Conservation (phyloP, 1,140 invertebrate species). For the Vollenhovia emeryi region DNA sequence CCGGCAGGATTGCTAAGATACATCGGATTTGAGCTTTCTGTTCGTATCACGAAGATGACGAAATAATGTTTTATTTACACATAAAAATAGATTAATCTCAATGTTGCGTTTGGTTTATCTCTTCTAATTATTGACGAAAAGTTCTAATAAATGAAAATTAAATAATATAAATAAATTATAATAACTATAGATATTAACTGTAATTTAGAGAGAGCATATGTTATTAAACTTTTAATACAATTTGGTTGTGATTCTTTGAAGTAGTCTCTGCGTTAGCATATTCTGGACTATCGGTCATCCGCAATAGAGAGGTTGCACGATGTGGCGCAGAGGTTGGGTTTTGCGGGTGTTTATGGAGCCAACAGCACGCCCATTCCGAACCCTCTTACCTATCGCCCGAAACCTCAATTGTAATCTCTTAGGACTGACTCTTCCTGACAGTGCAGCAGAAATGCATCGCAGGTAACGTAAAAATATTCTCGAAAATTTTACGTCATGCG, state of each 20-base stretch:
- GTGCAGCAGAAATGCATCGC: background rate
- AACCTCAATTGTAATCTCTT: conserved; percentile 73
- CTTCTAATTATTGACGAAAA: background rate
- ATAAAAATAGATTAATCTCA: background rate
- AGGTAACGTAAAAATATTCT: background rate
- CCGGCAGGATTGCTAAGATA: background rate
- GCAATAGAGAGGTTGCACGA: conserved; percentile 64
- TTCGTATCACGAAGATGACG: background rate
- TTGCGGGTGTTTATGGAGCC: conserved; percentile 77
- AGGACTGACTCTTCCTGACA: conserved; percentile 24
- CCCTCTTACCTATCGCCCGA: conserved; percentile 50
- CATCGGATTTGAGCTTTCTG: background rate
- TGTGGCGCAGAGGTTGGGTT: conserved; percentile 66
- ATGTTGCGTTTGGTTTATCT: background rate
- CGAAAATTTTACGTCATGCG: background rate
- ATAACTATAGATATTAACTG: background rate
- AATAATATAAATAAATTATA: background rate
- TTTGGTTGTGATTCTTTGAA: background rate
- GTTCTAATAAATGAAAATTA: background rate
- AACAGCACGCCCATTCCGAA: conserved; percentile 72
- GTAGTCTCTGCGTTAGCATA: conserved; percentile 25
- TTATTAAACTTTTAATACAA: background rate
- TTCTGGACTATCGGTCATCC: conserved; percentile 67
- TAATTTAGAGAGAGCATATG: background rate
- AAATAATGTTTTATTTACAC: background rate